Percentiles rank a stretch among this genome's conserved stretches.
Conservation (phyloP, 2,113 vertebrate species). For the Oryzias melastigma region DNA sequence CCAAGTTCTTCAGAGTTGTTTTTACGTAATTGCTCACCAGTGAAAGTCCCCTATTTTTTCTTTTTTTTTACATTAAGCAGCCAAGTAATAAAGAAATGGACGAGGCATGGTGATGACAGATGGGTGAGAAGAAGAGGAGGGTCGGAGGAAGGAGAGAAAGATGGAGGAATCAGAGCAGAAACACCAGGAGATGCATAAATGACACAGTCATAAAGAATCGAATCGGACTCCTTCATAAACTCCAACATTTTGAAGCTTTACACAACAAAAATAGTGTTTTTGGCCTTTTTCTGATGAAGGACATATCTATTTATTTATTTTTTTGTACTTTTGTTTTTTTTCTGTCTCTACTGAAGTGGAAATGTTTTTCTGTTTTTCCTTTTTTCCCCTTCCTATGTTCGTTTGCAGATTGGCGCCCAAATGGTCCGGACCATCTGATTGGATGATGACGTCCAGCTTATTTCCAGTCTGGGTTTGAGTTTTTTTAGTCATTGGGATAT, state of each 20-base stretch:
- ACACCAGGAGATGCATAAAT: conserved; percentile 7
- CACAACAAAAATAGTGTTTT: no score
- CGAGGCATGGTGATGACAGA: conserved; percentile 4
- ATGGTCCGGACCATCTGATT: no score
- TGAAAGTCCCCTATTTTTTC: not conserved
- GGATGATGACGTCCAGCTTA: no score
- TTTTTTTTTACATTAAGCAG: conserved; percentile 36
- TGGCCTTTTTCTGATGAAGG: no score
- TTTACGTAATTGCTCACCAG: conserved; percentile 22
- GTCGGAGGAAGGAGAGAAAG: conserved; percentile 5
- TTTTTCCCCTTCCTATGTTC: not conserved
- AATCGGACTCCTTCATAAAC: conserved; percentile 11
- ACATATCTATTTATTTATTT: no score
- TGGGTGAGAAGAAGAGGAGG: not conserved
- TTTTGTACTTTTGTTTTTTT: no score
- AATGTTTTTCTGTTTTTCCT: not conserved
- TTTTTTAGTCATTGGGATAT: no score
- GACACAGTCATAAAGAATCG: conserved; percentile 23
- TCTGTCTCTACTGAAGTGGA: no score
- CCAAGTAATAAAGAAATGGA: conserved; percentile 53
- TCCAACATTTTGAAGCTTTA: conserved; percentile 42
- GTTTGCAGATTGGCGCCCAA: not conserved
- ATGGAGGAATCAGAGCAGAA: conserved; percentile 3
- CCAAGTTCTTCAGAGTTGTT: conserved; percentile 25
- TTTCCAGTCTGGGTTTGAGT: no score